These are phyloP conservation scores for Ostrea denselamellosa DNA, from an alignment of 1,140 invertebrate species.

Conservation along the genomic window DNA sequence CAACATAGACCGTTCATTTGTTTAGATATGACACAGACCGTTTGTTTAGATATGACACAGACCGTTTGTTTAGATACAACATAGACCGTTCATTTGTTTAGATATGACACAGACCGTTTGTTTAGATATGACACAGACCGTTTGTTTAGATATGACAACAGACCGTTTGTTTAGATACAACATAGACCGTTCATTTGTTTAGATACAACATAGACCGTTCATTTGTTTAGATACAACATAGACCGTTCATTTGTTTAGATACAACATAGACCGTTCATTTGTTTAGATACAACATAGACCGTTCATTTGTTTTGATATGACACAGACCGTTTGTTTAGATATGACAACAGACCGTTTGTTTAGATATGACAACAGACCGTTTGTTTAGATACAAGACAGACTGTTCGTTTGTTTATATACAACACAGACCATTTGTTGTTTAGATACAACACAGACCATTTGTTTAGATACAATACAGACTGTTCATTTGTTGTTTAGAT, in stretches of 20 bases:
- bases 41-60: not conserved
- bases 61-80: slow-evolving; percentile 59
- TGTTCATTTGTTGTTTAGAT: slow-evolving; percentile 50
- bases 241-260: slow-evolving; percentile 61
- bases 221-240: not conserved
- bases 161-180: slow-evolving; percentile 58
- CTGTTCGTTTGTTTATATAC: slow-evolving; percentile 55
- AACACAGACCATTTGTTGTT: slow-evolving; percentile 56
- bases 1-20: slow-evolving; percentile 62
- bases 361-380: slow-evolving; percentile 60
- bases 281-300: slow-evolving; percentile 51
- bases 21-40: slow-evolving; percentile 57
- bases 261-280: slow-evolving; percentile 62
- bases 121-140: slow-evolving; percentile 57
- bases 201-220: slow-evolving; percentile 61
- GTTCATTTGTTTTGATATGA: slow-evolving; percentile 45
- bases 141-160: slow-evolving; percentile 7
- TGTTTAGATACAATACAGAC: slow-evolving; percentile 50
- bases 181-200: slow-evolving; percentile 62
- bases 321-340: slow-evolving; percentile 59
- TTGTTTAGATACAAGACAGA: slow-evolving; percentile 39
- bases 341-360: slow-evolving; percentile 60
- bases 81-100: slow-evolving; percentile 61
- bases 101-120: slow-evolving; percentile 59
- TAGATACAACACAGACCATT: slow-evolving; percentile 54